These are phyloP conservation scores for Vanessa cardui DNA, from an alignment of 2,888 invertebrate genomes.

Conservation along the genomic window DNA sequence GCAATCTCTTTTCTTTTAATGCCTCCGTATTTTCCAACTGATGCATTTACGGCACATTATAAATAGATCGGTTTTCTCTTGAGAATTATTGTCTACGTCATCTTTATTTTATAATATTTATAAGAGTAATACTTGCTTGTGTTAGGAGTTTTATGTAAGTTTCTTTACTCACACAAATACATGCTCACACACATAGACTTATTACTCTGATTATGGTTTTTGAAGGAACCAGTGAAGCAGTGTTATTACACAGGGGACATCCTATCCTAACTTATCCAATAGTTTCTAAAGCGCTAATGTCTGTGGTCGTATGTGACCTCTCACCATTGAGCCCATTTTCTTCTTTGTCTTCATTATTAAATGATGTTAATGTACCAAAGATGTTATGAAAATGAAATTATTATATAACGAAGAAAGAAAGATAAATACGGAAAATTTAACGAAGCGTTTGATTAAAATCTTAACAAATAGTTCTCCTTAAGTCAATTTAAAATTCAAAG, in stretches of 20 bases:
- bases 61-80: not conserved
- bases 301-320: no score
- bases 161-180: no score
- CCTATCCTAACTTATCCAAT: no score
- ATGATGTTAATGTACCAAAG: not conserved
- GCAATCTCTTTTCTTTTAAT: constrained; percentile 35
- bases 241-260: no score
- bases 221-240: no score
- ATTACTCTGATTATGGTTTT: no score
- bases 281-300: no score
- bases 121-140: no score
- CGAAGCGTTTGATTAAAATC: constrained; percentile 6
- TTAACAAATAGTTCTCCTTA: constrained; percentile 7
- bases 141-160: no score
- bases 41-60: constrained; percentile 21
- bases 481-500: constrained; percentile 13
- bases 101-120: not conserved
- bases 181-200: no score
- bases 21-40: constrained; percentile 22
- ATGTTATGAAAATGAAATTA: not conserved
- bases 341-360: not conserved
- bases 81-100: not conserved
- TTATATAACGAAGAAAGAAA: not conserved
- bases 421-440: not conserved
- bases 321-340: no score